A percentile compares a stretch with the other conserved stretches of the same genome.
Evolutionary conservation across 2,113 vertebrate genomes (phyloP).

Genomic region (Marmota monax): DNA sequence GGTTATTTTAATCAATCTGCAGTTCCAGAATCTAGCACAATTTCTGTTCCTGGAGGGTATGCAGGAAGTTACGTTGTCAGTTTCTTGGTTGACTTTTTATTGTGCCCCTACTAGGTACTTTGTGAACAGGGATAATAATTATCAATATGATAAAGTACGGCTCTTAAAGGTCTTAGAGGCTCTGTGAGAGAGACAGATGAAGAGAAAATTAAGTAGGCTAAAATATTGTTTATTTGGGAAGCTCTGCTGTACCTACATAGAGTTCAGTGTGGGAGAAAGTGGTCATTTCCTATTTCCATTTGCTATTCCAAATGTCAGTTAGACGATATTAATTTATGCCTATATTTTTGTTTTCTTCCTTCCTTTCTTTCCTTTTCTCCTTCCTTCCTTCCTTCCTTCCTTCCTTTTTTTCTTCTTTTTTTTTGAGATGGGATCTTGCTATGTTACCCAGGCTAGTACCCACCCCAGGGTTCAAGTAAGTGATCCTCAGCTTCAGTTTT

Average conservation of each 20-base stretch:
- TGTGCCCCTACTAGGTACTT: not conserved
- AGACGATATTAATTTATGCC: not conserved
- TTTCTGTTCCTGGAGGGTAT: too few relatives aligned
- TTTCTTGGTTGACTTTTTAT: constrained; percentile 5
- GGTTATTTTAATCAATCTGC: not conserved
- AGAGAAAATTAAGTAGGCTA: not conserved
- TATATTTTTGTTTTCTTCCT: too few relatives aligned
- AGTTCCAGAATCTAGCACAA: not conserved
- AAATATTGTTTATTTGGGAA: not conserved
- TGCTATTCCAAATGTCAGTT: not conserved
- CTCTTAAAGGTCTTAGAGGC: not conserved
- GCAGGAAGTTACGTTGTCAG: not conserved
- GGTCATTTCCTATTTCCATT: not conserved
- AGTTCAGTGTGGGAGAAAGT: too few relatives aligned
- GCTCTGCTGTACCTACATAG: not conserved
- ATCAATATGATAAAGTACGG: not conserved
- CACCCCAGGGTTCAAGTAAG: too few relatives aligned
- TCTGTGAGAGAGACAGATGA: not conserved
- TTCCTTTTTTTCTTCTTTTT: too few relatives aligned
- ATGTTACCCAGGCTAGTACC: too few relatives aligned
- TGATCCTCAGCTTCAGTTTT: too few relatives aligned
- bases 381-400: too few relatives aligned
- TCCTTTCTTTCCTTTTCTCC: too few relatives aligned
- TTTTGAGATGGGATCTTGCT: too few relatives aligned
- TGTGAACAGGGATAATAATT: not conserved